These are phyloP conservation scores for Hirudo medicinalis DNA, from an alignment of 1,140 invertebrate species.

Conservation along the genomic window DNA sequence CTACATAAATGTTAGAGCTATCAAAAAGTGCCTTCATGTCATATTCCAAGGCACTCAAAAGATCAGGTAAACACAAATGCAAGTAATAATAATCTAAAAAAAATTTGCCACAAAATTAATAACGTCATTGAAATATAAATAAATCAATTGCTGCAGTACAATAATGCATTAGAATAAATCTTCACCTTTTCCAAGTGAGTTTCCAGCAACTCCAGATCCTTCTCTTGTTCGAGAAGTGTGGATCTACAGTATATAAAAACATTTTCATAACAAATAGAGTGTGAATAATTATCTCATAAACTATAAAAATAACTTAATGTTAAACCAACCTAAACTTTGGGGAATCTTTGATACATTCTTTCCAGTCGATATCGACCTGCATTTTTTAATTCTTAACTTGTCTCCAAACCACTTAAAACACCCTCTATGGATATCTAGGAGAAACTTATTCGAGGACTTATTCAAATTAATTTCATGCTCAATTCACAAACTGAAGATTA, in stretches of 20 bases:
- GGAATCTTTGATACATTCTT: slow-evolving; percentile 17
- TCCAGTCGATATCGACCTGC: slow-evolving; percentile 13
- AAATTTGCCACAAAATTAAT: background rate
- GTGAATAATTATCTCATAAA: background rate
- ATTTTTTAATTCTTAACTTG: slow-evolving; percentile 4
- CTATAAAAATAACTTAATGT: background rate
- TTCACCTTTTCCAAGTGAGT: background rate
- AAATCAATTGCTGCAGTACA: no score
- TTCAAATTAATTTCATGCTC: no score
- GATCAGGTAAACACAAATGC: background rate
- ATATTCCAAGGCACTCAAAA: background rate
- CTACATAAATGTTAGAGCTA: no score
- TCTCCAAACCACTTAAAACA: no score
- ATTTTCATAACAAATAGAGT: background rate
- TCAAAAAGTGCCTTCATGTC: background rate
- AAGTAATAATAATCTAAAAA: background rate
- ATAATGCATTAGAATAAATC: background rate
- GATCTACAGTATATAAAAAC: background rate
- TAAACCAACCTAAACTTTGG: slow-evolving; percentile 14
- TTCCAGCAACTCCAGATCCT: background rate
- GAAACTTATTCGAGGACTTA: no score
- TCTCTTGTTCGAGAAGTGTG: background rate
- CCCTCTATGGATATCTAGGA: no score
- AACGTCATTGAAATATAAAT: background rate
- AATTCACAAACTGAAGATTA: no score